Evolutionary conservation across 2,888 invertebrate species (phyloP), one percentile per base, ranked within the genome.

Genomic region (Saturnia japonica): DNA sequence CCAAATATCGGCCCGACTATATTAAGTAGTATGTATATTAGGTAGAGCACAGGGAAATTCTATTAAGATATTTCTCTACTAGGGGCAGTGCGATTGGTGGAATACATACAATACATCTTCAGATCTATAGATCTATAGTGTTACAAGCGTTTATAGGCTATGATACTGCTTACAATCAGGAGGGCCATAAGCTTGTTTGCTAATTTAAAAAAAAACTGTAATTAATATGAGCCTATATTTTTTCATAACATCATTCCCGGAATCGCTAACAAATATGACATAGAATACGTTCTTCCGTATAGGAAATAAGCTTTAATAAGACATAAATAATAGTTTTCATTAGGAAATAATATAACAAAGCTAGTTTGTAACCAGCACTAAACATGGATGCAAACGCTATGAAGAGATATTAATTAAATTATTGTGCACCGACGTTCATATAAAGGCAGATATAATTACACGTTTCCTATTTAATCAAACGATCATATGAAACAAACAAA

Each of bases 361-460:
- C 57, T 9, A 60, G 25, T 60, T 14, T 14, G 57, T 28, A 8
- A 25, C 25, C 11, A 57, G 16, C 25, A 28, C 25, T 28, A 54
- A 60, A 60, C 25, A 60, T 60, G 57, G 57, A 25, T 25, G 57
- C 57, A 28, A 28, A 14, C 57, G 14, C 57, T 28, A 25, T 60
- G 28, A 28, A 28, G 25, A 28, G 25, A 28, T 60, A 60, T 28
- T 60, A 25, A 60, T 60, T 54, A 22, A 54, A 54, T 60, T 25
- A 60, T 12, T 28, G 28, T 28, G 25, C 57, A 19, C 40, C 19
- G 19, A 40, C 40, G 40, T 64, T 64, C 64, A 40, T 40, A 64
- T 64, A 64, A 64, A 64, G 64, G 64, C 64, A 40, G 40, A n/a
- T 64, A 40, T 64, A 40, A 64, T 64, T 64, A 64, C 2, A 34